phyloP scores from a whole-genome alignment of 2,888 invertebrate species.

The Epinotia brunnichana region DNA sequence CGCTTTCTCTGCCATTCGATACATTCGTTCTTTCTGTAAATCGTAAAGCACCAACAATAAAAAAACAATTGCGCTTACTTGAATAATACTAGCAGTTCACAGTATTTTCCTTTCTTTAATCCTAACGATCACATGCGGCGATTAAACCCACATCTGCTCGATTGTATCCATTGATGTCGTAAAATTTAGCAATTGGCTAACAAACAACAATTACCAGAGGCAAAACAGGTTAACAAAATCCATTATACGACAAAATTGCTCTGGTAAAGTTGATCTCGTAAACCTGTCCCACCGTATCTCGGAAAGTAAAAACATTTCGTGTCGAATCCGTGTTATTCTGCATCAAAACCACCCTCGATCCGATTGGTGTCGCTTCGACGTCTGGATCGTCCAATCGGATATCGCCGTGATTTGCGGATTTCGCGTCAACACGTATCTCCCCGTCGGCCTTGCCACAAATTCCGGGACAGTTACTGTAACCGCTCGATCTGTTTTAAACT shows the following conservation, averaged over 20 bases:
- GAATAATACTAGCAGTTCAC: conserved; percentile 5
- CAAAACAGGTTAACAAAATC: conserved; percentile 17
- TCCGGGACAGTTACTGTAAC: conserved; percentile 66
- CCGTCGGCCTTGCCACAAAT: conserved; percentile 69
- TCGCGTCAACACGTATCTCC: conserved; percentile 56
- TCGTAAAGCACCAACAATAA: conserved; percentile 32
- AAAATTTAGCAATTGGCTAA: conserved; percentile 30
- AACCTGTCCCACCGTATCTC: conserved; percentile 20
- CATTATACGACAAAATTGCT: conserved; percentile 2
- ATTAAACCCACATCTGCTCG: conserved; percentile 32
- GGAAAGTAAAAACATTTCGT: conserved; percentile 13
- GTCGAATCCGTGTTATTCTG: conserved; percentile 11
- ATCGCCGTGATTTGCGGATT: conserved; percentile 50
- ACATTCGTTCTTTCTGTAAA: conserved; percentile 35
- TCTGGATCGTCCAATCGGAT: conserved; percentile 51
- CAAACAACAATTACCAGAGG: conserved; percentile 15
- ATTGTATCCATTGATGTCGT: conserved; percentile 28
- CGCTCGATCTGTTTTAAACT: conserved; percentile 61
- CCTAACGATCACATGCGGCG: conserved; percentile 25
- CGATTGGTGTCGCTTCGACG: conserved; percentile 44
- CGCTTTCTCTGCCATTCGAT: conserved; percentile 40
- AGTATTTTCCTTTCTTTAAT: conserved; percentile 26
- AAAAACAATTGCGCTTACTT: conserved; percentile 10
- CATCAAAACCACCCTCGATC: conserved; percentile 18
- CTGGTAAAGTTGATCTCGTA: conserved; percentile 18